Conservation (phyloP, 2,797 vertebrate genomes). For the Acropternis orthonyx region DNA sequence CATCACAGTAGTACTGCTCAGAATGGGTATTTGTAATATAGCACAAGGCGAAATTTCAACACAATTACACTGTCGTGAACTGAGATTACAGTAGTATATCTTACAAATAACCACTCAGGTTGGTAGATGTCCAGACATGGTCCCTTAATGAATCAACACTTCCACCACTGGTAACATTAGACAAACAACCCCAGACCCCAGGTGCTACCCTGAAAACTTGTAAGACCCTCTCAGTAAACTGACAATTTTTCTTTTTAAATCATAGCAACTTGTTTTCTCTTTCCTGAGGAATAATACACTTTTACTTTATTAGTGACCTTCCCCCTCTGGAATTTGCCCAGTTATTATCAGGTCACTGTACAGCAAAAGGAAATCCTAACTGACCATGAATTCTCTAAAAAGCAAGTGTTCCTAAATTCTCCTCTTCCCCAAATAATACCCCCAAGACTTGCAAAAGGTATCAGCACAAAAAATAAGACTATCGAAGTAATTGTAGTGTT, state of each 20-base stretch:
- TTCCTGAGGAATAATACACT: not conserved
- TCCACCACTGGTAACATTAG: not conserved
- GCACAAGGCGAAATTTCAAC: constrained; percentile 1
- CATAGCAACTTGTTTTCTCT: not conserved
- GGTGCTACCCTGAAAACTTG: not conserved
- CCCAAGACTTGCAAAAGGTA: not conserved
- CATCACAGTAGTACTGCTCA: not conserved
- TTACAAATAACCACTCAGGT: not conserved
- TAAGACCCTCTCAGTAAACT: not conserved
- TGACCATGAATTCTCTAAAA: not conserved
- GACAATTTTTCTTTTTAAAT: not conserved
- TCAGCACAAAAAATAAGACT: not conserved
- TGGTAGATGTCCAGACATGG: not conserved
- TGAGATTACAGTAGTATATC: not conserved
- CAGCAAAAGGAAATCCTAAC: not conserved
- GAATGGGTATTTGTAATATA: not conserved
- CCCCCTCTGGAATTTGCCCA: not conserved
- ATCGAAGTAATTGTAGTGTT: not conserved
- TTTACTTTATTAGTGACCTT: not conserved
- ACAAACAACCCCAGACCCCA: rapidly evolving
- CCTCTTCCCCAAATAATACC: not conserved
- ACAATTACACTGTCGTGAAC: not conserved
- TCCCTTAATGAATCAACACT: not conserved
- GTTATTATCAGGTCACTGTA: not conserved
- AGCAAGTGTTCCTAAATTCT: not conserved